Evolutionary conservation across 2,113 vertebrate genomes (phyloP).

Genomic region (Electrona antarctica): DNA sequence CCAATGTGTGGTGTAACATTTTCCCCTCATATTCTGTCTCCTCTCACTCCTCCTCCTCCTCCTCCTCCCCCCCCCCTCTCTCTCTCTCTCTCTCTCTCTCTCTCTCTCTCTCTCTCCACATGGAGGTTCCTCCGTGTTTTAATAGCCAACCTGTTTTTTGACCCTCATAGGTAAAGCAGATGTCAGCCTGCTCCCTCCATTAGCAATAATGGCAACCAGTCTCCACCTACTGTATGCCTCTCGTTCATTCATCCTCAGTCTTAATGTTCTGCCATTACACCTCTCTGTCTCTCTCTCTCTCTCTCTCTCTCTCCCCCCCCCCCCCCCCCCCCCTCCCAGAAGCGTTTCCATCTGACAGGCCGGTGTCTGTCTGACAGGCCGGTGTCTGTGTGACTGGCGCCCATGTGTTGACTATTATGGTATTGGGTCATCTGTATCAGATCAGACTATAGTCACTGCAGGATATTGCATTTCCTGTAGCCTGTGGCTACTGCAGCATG

Average conservation of each 20-base stretch:
- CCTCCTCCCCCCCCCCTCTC: too few species aligned
- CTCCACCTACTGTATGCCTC: background rate
- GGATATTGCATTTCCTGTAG: conserved; percentile 31
- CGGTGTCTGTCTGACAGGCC: background rate
- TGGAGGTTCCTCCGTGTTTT: conserved; percentile 25
- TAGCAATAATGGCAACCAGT: conserved; percentile 23
- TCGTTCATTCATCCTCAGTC: background rate
- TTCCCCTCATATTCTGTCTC: background rate
- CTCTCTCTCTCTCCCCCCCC: conserved; percentile 16
- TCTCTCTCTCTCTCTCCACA: conserved; percentile 22
- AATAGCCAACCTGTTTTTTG: conserved; percentile 27
- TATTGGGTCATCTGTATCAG: conserved; percentile 11
- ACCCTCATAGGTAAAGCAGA: conserved; percentile 42
- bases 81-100: background rate
- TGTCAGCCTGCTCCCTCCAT: conserved; percentile 46
- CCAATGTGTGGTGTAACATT: too few species aligned
- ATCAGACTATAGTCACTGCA: background rate
- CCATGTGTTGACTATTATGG: conserved; percentile 24
- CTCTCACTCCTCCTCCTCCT: background rate
- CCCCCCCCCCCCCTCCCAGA: background rate
- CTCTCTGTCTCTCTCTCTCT: background rate
- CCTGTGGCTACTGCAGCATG: background rate
- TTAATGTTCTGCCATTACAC: too few species aligned
- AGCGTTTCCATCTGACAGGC: background rate
- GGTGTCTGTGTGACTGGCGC: background rate